phyloP scores from a whole-genome alignment of 2,113 vertebrate species.

The Scortum barcoo region DNA sequence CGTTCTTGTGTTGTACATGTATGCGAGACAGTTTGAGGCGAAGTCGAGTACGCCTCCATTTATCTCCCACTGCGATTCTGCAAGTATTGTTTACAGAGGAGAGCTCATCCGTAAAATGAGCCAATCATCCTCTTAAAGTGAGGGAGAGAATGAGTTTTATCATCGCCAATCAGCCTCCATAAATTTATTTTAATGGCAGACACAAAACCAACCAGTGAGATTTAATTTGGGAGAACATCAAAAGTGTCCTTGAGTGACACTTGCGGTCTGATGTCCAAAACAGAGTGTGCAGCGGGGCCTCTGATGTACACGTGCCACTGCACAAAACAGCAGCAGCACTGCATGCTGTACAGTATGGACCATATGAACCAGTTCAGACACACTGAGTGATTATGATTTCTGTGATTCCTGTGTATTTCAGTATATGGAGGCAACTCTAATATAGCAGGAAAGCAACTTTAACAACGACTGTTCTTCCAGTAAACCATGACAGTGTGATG shows the following conservation, averaged over 20 bases:
- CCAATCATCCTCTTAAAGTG: not conserved
- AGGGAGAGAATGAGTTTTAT: not conserved
- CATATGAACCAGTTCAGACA: not conserved
- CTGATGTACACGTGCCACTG: not conserved
- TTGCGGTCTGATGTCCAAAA: too few species aligned
- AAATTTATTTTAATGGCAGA: not conserved
- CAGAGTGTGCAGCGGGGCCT: too few species aligned
- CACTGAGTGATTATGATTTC: too few species aligned
- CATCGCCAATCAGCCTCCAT: not conserved
- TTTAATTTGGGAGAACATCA: not conserved
- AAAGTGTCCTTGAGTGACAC: not conserved
- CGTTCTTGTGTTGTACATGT: slow-evolving; percentile 15
- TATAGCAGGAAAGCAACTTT: too few species aligned
- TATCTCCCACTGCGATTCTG: not conserved
- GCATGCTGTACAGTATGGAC: too few species aligned
- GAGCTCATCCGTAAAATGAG: not conserved
- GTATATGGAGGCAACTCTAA: too few species aligned
- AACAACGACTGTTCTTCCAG: too few species aligned
- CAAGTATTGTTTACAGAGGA: not conserved
- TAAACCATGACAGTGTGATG: too few species aligned
- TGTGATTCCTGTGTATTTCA: too few species aligned
- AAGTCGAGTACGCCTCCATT: not conserved
- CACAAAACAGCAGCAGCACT: not conserved
- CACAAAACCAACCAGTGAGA: not conserved
- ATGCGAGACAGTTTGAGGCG: slow-evolving; percentile 8